Conservation (phyloP, 2,888 invertebrate genomes). For the Lasius fuliginosus region DNA sequence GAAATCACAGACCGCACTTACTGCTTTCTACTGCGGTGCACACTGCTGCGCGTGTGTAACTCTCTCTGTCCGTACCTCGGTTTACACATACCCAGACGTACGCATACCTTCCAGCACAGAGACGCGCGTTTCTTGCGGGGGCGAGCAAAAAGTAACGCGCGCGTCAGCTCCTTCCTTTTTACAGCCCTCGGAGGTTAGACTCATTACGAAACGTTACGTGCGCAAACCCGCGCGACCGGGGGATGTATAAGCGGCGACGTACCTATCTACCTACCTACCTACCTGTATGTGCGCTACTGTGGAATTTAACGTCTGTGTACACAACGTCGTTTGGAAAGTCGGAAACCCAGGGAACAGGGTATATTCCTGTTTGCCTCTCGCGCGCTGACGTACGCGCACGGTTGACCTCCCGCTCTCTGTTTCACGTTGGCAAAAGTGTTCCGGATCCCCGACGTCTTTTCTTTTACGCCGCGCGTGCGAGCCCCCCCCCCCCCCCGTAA, state of each 20-base stretch:
- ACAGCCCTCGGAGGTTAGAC: conserved; percentile 69
- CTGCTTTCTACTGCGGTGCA: conserved; percentile 56
- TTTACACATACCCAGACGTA: conserved; percentile 18
- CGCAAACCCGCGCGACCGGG: conserved; percentile 60
- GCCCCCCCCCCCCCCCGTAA: conserved; percentile 37
- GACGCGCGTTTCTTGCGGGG: conserved; percentile 61
- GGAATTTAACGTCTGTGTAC: conserved; percentile 45
- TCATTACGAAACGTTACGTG: conserved; percentile 75
- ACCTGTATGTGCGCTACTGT: conserved; percentile 23
- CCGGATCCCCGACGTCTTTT: background rate
- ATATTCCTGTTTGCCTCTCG: conserved; percentile 24
- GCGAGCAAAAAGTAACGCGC: conserved; percentile 68
- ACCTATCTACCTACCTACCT: conserved; percentile 11
- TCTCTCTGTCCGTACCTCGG: background rate
- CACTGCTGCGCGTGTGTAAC: conserved; percentile 40
- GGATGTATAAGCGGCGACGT: conserved; percentile 15
- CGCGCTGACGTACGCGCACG: conserved; percentile 39
- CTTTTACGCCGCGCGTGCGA: conserved; percentile 28
- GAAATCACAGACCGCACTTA: conserved; percentile 72
- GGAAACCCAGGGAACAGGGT: conserved; percentile 5
- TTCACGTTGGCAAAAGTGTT: conserved; percentile 35
- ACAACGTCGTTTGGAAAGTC: conserved; percentile 47
- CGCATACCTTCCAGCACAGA: conserved; percentile 27
- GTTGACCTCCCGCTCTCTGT: conserved; percentile 42
- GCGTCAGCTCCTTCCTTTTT: conserved; percentile 74